phyloP scores from a whole-genome alignment of 53 echinoderm and acorn worm genomes.

The Patiria pectinifera region DNA sequence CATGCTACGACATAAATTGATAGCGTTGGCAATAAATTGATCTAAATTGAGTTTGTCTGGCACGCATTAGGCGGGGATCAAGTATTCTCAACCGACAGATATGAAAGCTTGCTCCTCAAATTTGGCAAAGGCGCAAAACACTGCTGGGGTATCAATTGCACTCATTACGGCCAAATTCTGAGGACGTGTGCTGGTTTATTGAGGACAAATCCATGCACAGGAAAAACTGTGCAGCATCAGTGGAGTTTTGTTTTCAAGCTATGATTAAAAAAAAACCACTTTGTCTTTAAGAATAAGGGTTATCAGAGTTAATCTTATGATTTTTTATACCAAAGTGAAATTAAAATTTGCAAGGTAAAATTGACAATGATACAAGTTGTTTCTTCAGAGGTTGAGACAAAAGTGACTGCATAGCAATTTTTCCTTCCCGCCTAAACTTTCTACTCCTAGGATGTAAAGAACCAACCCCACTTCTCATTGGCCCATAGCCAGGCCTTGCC shows the following conservation, averaged over 20 bases:
- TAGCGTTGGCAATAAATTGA: background rate
- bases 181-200: background rate
- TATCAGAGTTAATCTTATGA: no score
- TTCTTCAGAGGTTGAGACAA: no score
- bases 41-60: conserved; percentile 11
- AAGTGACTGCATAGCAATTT: no score
- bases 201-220: background rate
- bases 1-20: background rate
- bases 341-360: no score
- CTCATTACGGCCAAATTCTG: background rate
- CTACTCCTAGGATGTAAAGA: no score
- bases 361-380: no score
- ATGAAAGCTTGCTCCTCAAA: background rate
- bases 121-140: background rate
- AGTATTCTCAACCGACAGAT: background rate
- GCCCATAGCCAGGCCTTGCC: no score
- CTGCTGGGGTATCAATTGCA: background rate
- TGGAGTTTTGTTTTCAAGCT: background rate
- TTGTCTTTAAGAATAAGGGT: no score
- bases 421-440: no score
- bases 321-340: no score
- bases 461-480: no score
- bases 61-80: background rate
- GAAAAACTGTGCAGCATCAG: background rate
- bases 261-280: no score